A percentile compares a stretch with the other conserved stretches of the same genome.
Conservation (phyloP, 2,888 invertebrate genomes). For the Scaptomyza flava region DNA sequence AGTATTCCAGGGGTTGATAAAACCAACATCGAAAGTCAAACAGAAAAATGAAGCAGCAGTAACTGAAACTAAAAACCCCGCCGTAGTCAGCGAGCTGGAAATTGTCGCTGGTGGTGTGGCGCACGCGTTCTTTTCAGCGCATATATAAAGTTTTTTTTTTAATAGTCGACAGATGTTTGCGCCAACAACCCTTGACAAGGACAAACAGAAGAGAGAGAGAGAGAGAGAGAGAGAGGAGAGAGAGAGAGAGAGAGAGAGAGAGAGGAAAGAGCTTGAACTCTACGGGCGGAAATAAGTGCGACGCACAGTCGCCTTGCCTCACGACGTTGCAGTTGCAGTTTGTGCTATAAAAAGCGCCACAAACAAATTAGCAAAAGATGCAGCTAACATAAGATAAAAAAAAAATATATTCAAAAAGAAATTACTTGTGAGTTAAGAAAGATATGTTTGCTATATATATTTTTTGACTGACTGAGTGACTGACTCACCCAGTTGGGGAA, state of each 20-base stretch:
- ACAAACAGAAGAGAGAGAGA: constrained; percentile 40
- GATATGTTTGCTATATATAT: constrained; percentile 42
- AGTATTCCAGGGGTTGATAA: constrained; percentile 48
- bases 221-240: too few species aligned
- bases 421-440: constrained; percentile 18
- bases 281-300: constrained; percentile 62
- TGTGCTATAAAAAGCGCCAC: constrained; percentile 70
- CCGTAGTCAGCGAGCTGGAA: constrained; percentile 60
- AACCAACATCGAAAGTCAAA: constrained; percentile 10
- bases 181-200: constrained; percentile 76
- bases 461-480: constrained; percentile 50
- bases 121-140: constrained; percentile 71
- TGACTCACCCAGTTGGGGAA: constrained; percentile 19
- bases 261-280: constrained; percentile 1
- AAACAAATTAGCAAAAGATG: constrained; percentile 71
- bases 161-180: constrained; percentile 83
- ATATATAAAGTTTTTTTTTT: constrained; percentile 36
- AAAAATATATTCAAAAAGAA: neutral
- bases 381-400: constrained; percentile 25
- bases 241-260: constrained; percentile 6
- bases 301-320: constrained; percentile 20
- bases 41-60: neutral
- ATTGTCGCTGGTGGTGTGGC: constrained; percentile 69
- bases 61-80: constrained; percentile 3
- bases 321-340: neutral